These are phyloP conservation scores for Argynnis bischoffii DNA, from an alignment of 2,888 invertebrate genomes.

Conservation along the genomic window DNA sequence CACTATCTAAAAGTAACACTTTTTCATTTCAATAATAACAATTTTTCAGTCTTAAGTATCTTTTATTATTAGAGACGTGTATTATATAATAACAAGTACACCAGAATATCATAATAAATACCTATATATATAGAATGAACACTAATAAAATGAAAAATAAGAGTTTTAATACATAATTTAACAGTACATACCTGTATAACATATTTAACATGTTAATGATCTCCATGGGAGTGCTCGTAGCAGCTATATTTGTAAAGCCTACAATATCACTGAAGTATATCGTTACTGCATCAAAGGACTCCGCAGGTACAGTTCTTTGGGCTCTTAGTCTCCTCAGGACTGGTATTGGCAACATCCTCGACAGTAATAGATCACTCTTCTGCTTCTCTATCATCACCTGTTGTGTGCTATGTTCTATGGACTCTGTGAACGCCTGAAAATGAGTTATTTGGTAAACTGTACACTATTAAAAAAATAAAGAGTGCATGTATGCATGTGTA, in stretches of 20 bases:
- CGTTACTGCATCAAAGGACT: slow-evolving; percentile 85
- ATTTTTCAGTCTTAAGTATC: no score
- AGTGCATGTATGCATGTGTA: no score
- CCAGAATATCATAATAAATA: no score
- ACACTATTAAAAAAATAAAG: not conserved
- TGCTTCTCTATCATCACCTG: slow-evolving; percentile 79
- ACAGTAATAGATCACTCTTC: slow-evolving; percentile 81
- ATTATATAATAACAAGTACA: no score
- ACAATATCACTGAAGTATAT: slow-evolving; percentile 88
- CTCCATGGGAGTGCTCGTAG: slow-evolving; percentile 85
- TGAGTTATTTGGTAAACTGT: slow-evolving; percentile 8
- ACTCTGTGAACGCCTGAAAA: slow-evolving; percentile 73
- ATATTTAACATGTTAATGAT: slow-evolving; percentile 86
- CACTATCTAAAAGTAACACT: no score
- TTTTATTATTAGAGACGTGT: no score
- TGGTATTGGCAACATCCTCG: slow-evolving; percentile 82
- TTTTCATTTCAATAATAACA: no score
- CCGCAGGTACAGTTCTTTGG: slow-evolving; percentile 83
- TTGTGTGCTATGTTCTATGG: slow-evolving; percentile 75
- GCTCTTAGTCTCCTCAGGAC: slow-evolving; percentile 80
- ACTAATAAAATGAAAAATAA: no score
- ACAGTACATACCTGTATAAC: slow-evolving; percentile 81
- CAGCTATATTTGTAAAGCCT: slow-evolving; percentile 85
- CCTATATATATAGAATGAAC: not conserved
- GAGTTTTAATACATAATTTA: no score